A percentile compares a stretch with the other conserved stretches of the same genome.
Conservation (phyloP, 2,888 invertebrate genomes). For the Leptinotarsa tumamoca region DNA sequence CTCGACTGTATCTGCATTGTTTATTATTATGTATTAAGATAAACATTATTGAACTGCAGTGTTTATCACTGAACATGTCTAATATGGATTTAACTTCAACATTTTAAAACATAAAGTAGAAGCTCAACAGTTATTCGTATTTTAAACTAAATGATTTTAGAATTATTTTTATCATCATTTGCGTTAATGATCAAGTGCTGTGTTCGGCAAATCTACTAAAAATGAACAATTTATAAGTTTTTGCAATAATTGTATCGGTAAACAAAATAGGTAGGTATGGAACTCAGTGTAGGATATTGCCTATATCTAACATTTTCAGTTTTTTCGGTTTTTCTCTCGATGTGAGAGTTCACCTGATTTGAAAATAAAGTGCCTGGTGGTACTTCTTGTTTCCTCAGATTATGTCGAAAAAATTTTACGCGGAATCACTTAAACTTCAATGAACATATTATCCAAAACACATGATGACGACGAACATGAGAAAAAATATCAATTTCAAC, state of each 20-base stretch:
- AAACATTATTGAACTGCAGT: background rate
- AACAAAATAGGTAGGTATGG: background rate
- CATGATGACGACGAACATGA: background rate
- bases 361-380: too few relatives aligned
- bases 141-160: too few relatives aligned
- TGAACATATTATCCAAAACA: background rate
- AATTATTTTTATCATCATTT: too few relatives aligned
- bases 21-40: constrained; percentile 2
- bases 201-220: background rate
- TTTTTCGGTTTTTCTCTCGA: background rate
- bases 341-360: too few relatives aligned
- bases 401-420: too few relatives aligned
- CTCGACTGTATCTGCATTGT: constrained; percentile 21
- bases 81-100: background rate
- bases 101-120: too few relatives aligned
- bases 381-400: background rate
- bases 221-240: background rate
- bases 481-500: background rate
- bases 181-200: background rate
- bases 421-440: too few relatives aligned
- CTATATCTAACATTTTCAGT: background rate
- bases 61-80: background rate
- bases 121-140: too few relatives aligned
- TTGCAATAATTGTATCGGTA: too few relatives aligned
- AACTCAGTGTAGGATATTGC: too few relatives aligned